Evolutionary conservation across 2,797 vertebrate species (phyloP), one percentile per base, ranked within the genome.

Genomic region (Rhinophrynus dorsalis): DNA sequence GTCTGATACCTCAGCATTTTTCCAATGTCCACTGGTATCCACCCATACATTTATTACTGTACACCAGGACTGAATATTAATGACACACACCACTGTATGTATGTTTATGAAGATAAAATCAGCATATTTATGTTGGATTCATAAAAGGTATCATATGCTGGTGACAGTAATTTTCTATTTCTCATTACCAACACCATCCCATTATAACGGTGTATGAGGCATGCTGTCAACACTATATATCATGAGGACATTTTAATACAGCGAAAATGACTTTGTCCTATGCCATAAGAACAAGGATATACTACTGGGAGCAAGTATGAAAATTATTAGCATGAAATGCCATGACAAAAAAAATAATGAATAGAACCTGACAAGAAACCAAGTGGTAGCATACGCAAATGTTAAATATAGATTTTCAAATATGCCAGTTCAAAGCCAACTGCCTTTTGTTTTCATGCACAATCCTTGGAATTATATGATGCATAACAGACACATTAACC

Each of bases 181-280:
- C 26, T 56, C 32, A 71, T 64, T 64, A 30, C 23, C 7, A 13
- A 11, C 12, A 7, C 52, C 50, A 23, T 50, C 1, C 67, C 30
- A 75, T 72, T 68, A 40, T 76, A n/a, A 54, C 6, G 60, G n/a
- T 7, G 6, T 33, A 32, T 3, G 54, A 20, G 40, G 42, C 48
- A 37, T 2, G 66, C 50, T 78, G 29, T 52, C 26, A 75, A 27
- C 20, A 69, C 9, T 48, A 78, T 77, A 50, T 37, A 80, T 24
- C 35, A 78, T 10, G 42, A 26, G 0, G 7, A 74, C 7, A 55
- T 80, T 77, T 77, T 55, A 75, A 61, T 15, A 64, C 0, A 18
- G 0, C 15, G 1, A 2, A 3, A 6, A 7, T 67, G 75, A 29
- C 24, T 61, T 67, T 74, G 75, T 74, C 12, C 17, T 60, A 0